These are phyloP conservation scores for Meghimatium bilineatum DNA, from an alignment of 2,888 invertebrate species.

Conservation along the genomic window DNA sequence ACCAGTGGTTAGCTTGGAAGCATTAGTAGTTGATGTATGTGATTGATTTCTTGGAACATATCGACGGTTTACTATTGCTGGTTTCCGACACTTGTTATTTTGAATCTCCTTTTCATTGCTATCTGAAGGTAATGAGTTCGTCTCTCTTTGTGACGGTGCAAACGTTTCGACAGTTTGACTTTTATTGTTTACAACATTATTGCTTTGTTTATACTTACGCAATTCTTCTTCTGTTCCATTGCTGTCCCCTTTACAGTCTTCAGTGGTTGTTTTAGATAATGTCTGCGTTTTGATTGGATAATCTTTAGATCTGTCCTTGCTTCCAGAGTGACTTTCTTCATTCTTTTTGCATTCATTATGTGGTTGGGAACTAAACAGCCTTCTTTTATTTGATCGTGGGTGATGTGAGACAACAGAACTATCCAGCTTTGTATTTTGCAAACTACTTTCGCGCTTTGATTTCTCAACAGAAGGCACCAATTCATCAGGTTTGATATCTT, in stretches of 20 bases:
- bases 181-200: neutral
- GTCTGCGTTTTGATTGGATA: neutral
- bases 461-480: neutral
- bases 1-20: neutral
- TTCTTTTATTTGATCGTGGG: neutral
- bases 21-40: neutral
- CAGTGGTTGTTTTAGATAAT: neutral
- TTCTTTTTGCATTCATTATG: neutral
- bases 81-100: neutral
- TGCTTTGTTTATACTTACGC: neutral
- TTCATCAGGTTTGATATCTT: neutral
- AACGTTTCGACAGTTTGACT: neutral
- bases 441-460: neutral
- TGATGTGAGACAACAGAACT: neutral
- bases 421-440: neutral
- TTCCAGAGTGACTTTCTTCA: neutral
- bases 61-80: no score
- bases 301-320: neutral
- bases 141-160: neutral
- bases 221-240: neutral
- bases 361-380: neutral
- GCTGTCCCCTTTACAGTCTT: neutral
- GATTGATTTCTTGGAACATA: neutral
- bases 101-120: neutral
- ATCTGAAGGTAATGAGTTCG: neutral